Evolutionary conservation across 2,888 invertebrate genomes (phyloP), one percentile per base, ranked within the genome.

Genomic region (Phortica magna): DNA sequence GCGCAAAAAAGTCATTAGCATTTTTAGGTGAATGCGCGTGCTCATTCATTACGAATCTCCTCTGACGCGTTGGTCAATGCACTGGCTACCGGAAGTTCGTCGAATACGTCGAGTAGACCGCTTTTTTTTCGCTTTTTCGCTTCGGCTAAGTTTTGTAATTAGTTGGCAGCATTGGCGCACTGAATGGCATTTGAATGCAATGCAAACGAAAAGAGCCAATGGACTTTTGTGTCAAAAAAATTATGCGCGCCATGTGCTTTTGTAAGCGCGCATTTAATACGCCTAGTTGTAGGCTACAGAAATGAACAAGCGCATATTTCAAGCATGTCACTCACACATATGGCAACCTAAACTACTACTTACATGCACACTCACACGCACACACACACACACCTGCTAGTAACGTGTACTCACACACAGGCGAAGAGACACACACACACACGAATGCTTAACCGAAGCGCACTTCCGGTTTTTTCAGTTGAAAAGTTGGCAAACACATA

Each of bases 191-290:
- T 61, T 61, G 59, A 59, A 48, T 48, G 48, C 48, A 61, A 19
- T 22, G 19, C 61, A 19, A 22, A 7, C 22, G n/a, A 61, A 19
- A 17, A 61, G 61, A 61, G 61, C 61, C 61, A 61, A 61, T 61
- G 61, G 22, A 61, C 61, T 61, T 61, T 61, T 19, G 31, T 12
- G 22, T 19, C 19, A 0, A 59, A 59, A n/a, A 12, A 61, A 61
- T n/a, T 22, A 61, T n/a, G 22, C 17, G 42, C n/a, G 67, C 19
- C 67, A 67, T 67, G 67, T 39, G 67, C 67, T 67, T 67, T 42
- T 67, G 67, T 42, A n/a, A 17, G 39, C 17, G 4, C 19, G 61
- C 19, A 61, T 10, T 61, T 19, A 61, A 67, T n/a, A 19, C 68
- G 68, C 67, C 67, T 67, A 17, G n/a, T 17, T 42, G 42, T 67